Conservation (phyloP, 2,113 vertebrate genomes). For the Caranx melampygus region DNA sequence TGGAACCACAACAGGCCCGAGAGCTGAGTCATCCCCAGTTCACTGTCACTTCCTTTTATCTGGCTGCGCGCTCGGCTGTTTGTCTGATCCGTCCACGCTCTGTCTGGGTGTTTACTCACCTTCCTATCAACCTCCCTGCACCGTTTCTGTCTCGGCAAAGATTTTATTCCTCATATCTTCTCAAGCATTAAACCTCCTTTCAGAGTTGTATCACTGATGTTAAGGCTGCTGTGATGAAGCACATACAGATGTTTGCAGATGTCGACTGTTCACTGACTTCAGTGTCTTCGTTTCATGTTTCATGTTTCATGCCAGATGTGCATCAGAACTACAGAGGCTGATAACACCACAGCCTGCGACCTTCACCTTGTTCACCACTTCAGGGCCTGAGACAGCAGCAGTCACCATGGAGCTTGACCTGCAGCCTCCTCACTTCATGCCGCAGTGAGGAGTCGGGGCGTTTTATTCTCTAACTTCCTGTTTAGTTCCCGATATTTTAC, state of each 20-base stretch:
- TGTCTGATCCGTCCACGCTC: conserved; percentile 15
- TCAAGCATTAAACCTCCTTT: no score
- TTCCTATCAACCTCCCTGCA: background rate
- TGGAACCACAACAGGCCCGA: conserved; percentile 38
- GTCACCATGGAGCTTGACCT: background rate
- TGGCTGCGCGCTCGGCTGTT: conserved; percentile 3
- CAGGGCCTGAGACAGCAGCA: background rate
- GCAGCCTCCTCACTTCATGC: background rate
- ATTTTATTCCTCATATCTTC: background rate
- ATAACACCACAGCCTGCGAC: background rate
- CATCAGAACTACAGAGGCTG: no score
- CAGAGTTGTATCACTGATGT: background rate
- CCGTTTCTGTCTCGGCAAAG: background rate
- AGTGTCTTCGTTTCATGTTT: no score
- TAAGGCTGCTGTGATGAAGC: background rate
- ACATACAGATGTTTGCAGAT: no score
- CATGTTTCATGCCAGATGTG: no score
- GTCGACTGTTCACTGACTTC: no score
- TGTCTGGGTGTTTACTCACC: conserved; percentile 3
- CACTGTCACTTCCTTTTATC: conserved; percentile 59
- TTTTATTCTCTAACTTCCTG: background rate
- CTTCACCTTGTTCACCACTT: background rate
- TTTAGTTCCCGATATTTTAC: background rate
- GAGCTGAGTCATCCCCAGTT: conserved; percentile 65
- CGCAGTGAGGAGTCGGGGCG: no score